Evolutionary conservation across 2,797 vertebrate genomes (phyloP), one percentile per base, ranked within the genome.

Genomic region (Staurois parvus): DNA sequence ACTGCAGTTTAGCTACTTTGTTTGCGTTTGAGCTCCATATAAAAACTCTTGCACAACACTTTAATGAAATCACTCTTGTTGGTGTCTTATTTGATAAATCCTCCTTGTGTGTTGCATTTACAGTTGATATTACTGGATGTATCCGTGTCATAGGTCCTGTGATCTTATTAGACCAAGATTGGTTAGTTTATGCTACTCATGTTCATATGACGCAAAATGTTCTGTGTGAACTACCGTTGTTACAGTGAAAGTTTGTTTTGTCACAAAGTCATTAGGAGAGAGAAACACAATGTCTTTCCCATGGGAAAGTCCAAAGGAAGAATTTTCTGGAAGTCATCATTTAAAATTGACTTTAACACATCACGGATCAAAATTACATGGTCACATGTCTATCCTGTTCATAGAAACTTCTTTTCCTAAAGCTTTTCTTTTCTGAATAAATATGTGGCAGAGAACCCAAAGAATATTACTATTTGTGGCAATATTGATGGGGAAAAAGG

Each of bases 241-340:
- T 24, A 56, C 29, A n/a, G 17, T n/a, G 66, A 19, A 56, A 59
- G 79, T 29, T 29, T 28, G 37, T 59, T 79, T 67, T 19, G 30
- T 40, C 6, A 37, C 37, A 37, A 6, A 37, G 37, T 37, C 62
- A 17, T 29, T 45, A 67, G 48, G n/a, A 7, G 28, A 64, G 76
- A n/a, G 32, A 29, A 81, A 28, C 37, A 28, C 37, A 42, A 40
- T 26, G 28, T 30, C 28, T 72, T 81, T 81, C 68, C 79, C 79
- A 81, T 81, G 79, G 68, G 79, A 81, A 72, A 81, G 48, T 21
- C 21, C 48, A 12, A 52, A 59, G 37, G 67, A 70, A 70, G 56
- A 29, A 32, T 72, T 42, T 70, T 80, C 66, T 72, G 79, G 45
- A 40, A 72, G 67, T 72, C 19, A 1, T 81, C 48, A 69, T 72